Percentiles rank a stretch among this genome's conserved stretches.
Conservation (phyloP, 2,797 vertebrate species). For the Esox lucius region DNA sequence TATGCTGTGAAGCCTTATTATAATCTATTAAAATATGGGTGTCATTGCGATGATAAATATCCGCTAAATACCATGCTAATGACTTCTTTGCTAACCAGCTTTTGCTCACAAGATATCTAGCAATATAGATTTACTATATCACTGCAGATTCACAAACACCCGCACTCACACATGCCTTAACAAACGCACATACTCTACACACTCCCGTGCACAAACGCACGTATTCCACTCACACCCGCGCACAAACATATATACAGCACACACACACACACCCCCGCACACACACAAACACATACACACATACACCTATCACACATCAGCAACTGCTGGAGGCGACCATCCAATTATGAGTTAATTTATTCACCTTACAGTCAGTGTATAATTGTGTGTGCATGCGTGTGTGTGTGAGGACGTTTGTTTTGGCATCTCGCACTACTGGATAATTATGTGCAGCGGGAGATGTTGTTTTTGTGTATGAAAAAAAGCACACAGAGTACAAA, state of each 20-base stretch:
- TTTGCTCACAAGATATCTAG: conserved; percentile 3
- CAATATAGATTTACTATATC: conserved; percentile 35
- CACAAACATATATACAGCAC: too few relatives aligned
- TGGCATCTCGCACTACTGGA: conserved; percentile 31
- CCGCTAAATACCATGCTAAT: conserved; percentile 42
- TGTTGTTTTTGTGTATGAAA: conserved; percentile 12
- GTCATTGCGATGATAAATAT: conserved; percentile 22
- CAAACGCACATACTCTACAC: too few relatives aligned
- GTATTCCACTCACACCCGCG: too few relatives aligned
- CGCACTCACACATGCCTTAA: not conserved
- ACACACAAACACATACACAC: not conserved
- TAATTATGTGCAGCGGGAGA: conserved; percentile 61
- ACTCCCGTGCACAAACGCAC: too few relatives aligned
- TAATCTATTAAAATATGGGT: conserved; percentile 24
- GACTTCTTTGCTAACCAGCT: conserved; percentile 32
- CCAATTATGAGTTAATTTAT: conserved; percentile 39
- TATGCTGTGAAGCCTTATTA: conserved; percentile 11
- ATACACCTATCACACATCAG: not conserved
- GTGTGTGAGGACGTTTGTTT: conserved; percentile 19
- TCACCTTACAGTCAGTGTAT: not conserved
- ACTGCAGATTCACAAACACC: not conserved
- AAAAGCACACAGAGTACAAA: conserved; percentile 28
- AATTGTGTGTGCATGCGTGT: not conserved
- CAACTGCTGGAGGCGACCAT: conserved; percentile 18
- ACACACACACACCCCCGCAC: not conserved